Base-by-base conservation (phyloP, 2,888 invertebrate species). In the Merodon equestris region DNA sequence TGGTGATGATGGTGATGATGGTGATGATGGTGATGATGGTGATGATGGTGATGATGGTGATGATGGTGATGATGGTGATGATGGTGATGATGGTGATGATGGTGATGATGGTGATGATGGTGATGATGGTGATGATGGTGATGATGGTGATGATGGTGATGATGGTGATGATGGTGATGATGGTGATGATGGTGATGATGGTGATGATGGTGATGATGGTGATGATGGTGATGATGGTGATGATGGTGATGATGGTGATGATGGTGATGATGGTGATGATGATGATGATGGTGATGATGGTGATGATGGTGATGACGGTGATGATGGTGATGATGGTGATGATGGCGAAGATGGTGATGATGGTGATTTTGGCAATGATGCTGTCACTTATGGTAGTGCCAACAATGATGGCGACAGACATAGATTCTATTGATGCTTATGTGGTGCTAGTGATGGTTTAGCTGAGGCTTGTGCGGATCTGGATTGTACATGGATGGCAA, bases 141-240 rank as follows among this genome's bases (percentile, higher is more conserved):
- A 40, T 40, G 40, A 40, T 40, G 40, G n/a, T 40, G 40, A 40
- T 40, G 40, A 40, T 40, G 40, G n/a, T 40, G 40, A 40, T 40
- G 40, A 40, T 40, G 40, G n/a, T 40, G 40, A 40, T 40, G 40
- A 40, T 40, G 40, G n/a, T 40, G 40, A 40, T 40, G 47, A 47
- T 18, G 47, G 18, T 1, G 18, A 47, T 10, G 9, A 1, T n/a
- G 44, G 10, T 14, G 15, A 40, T 40, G 40, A 40, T 40, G 40
- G n/a, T 40, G 40, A 40, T 40, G 40, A 40, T 40, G 40, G n/a
- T 40, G 40, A 40, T 40, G 40, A 40, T 40, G 40, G n/a, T 40
- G 40, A 40, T 40, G 40, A 40, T 40, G 40, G n/a, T 40, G 40
- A 40, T 40, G 40, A 40, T 40, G 40, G n/a, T 40, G 40, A 40